A percentile compares a stretch with the other conserved stretches of the same genome.
Conservation (phyloP, 2,888 invertebrate species). For the Apodemia duryi region DNA sequence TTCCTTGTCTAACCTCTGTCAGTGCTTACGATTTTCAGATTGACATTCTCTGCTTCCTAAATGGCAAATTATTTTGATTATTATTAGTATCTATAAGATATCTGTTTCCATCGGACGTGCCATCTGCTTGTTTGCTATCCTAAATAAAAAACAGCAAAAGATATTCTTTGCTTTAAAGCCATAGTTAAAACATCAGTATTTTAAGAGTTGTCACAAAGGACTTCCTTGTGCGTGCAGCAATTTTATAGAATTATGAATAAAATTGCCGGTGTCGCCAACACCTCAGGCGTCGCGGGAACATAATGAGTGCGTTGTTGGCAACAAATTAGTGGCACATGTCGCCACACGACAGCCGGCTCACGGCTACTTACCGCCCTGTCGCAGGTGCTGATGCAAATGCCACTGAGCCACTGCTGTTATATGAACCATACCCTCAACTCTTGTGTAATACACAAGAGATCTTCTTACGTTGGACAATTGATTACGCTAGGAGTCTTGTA, state of each 20-base stretch:
- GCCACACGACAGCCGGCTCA: slow-evolving; percentile 64
- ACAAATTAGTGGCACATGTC: slow-evolving; percentile 77
- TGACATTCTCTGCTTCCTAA: too few relatives aligned
- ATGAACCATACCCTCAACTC: slow-evolving; percentile 26
- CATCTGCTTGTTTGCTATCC: background rate
- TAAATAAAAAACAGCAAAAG: background rate
- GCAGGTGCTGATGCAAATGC: slow-evolving; percentile 68
- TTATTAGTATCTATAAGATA: too few relatives aligned
- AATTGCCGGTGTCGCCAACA: slow-evolving; percentile 65
- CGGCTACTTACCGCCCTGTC: slow-evolving; percentile 46
- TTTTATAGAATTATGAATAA: slow-evolving; percentile 64
- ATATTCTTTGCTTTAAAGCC: background rate
- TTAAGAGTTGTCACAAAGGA: slow-evolving; percentile 59
- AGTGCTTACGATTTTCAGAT: too few relatives aligned
- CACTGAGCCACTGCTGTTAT: slow-evolving; percentile 38
- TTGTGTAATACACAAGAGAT: background rate
- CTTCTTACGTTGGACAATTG: background rate
- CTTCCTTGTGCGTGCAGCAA: slow-evolving; percentile 62
- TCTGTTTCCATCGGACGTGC: too few relatives aligned
- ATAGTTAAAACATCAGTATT: background rate
- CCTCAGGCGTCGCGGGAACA: slow-evolving; percentile 60
- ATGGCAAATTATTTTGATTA: too few relatives aligned
- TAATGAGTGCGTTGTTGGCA: slow-evolving; percentile 65
- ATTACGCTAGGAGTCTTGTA: background rate
- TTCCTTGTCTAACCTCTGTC: too few relatives aligned